These are phyloP conservation scores for Heliconius sara DNA, from an alignment of 2,888 invertebrate genomes.

Conservation along the genomic window DNA sequence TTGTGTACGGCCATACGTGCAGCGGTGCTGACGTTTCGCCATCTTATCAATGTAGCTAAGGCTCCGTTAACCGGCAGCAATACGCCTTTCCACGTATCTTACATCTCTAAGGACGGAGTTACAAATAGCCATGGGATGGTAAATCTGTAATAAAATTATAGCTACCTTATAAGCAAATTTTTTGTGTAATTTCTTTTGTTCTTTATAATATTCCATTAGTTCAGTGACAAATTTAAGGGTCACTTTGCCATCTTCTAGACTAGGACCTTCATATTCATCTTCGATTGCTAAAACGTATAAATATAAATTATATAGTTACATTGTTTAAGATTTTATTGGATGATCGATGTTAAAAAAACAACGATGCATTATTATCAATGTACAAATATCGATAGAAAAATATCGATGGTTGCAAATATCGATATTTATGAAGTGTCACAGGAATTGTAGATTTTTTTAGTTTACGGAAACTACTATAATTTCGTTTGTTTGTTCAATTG, in stretches of 20 bases:
- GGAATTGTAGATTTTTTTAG: background rate
- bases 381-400: background rate
- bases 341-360: too few species aligned
- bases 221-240: constrained; percentile 94
- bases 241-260: constrained; percentile 93
- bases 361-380: background rate
- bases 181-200: constrained; percentile 96
- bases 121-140: too few species aligned
- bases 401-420: background rate
- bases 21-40: too few species aligned
- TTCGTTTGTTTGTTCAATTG: too few species aligned
- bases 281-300: constrained; percentile 90
- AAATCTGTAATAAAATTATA: background rate
- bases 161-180: constrained; percentile 97
- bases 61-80: too few species aligned
- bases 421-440: background rate
- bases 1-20: too few species aligned
- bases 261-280: constrained; percentile 96
- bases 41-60: too few species aligned
- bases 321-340: too few species aligned
- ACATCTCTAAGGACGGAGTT: too few species aligned
- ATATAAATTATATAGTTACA: too few species aligned
- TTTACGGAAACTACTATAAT: background rate
- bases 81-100: too few species aligned
- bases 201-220: constrained; percentile 94